Evolutionary conservation across 2,888 invertebrate species (phyloP), one percentile per base, ranked within the genome.

Genomic region (Lordiphosa fenestrarum): DNA sequence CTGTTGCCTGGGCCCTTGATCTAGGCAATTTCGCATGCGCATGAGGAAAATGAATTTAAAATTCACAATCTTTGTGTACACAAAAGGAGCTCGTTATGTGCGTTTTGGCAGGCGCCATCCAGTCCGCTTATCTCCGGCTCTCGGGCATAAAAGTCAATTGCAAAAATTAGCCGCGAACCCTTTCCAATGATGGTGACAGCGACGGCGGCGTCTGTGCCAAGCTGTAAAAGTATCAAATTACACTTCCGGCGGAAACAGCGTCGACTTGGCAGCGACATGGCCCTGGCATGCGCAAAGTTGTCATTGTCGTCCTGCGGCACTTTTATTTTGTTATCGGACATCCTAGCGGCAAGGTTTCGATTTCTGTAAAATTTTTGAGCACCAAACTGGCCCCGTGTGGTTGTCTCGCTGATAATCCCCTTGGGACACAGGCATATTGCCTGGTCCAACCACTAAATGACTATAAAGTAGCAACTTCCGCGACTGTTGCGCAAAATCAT

Each of bases 391-490:
- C 33, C 15, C n/a, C n/a, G 7, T 41, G 47, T 51, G 73, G 78
- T 69, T 71, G 65, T 55, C 48, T 6, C 30, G 63, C 46, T 23
- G 49, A 47, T 73, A 81, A 76, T 81, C 77, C 77, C 60, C 64
- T 67, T 73, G 64, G 67, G 73, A 69, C 63, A 69, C 61, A 44
- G 51, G 54, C 71, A 72, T 66, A 69, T 71, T 60, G 73, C 77
- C 55, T 65, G 63, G 81, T 69, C 76, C 86, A 86, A 87, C 87
- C 87, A 87, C 87, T 87, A 86, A 87, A 86, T 86, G 86, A 85
- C 85, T 86, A 84, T 87, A 87, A 87, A 87, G 84, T 80, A 85
- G 85, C 75, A 81, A 85, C 87, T 86, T 87, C 87, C 87, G 86
- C 74, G 77, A 73, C 83, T 82, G 81, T 87, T 87, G 87, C 86